Percentiles rank a stretch among this genome's conserved stretches.
Conservation (phyloP, 2,888 invertebrate species). For the Luperina testacea region DNA sequence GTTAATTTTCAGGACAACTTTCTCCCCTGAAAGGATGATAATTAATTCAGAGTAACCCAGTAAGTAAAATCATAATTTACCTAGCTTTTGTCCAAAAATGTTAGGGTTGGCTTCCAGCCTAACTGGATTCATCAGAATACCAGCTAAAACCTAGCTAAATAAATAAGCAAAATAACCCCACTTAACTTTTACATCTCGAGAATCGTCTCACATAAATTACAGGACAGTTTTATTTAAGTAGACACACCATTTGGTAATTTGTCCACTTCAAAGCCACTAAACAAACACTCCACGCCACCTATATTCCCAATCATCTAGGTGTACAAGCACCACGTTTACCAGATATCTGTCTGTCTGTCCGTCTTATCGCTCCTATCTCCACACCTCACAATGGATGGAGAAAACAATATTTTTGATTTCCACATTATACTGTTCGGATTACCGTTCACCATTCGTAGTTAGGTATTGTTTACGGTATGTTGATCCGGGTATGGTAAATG, state of each 20-base stretch:
- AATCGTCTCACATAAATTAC: neutral
- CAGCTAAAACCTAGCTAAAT: neutral
- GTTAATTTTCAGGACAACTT: neutral
- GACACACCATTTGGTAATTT: neutral
- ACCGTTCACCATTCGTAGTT: constrained; percentile 57
- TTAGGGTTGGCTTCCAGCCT: neutral
- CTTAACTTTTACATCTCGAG: neutral
- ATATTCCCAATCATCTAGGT: constrained; percentile 76
- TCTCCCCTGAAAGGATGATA: neutral
- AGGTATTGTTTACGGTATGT: constrained; percentile 36
- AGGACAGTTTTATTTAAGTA: neutral
- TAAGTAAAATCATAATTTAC: neutral
- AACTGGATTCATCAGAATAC: neutral
- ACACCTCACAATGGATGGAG: constrained; percentile 78
- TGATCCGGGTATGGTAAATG: constrained; percentile 13
- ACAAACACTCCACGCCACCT: constrained; percentile 63
- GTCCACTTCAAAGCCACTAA: neutral
- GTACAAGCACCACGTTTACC: constrained; percentile 81
- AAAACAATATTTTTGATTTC: constrained; percentile 76
- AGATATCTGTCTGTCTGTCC: constrained; percentile 84
- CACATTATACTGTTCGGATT: constrained; percentile 68
- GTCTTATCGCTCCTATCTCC: constrained; percentile 84
- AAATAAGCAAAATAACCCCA: neutral
- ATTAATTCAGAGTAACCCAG: neutral
- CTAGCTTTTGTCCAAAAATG: neutral